A percentile compares a stretch with the other conserved stretches of the same genome.
These are phyloP conservation scores for Malurus leucopterus DNA, from an alignment of 2,797 vertebrate genomes.

Conservation along the genomic window DNA sequence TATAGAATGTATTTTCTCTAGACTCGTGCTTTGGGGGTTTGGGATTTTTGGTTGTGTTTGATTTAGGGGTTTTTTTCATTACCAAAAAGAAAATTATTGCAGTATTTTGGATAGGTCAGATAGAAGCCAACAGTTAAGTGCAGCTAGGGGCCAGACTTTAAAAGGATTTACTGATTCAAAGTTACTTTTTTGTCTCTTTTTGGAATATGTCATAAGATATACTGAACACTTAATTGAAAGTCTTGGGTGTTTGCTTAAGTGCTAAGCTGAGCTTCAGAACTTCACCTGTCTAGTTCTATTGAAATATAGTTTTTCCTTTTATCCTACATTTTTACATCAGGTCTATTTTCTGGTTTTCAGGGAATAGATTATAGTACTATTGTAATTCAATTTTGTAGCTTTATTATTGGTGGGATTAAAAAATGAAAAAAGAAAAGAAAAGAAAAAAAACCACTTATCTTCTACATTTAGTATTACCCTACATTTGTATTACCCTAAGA, in stretches of 20 bases:
- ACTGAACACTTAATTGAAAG: not conserved
- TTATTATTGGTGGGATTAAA: too few species aligned
- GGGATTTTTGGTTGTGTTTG: not conserved
- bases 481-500: too few species aligned
- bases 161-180: not conserved
- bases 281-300: not conserved
- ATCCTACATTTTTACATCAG: not conserved
- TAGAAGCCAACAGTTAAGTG: not conserved
- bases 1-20: not conserved
- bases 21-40: not conserved
- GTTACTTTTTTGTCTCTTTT: not conserved
- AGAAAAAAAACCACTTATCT: too few species aligned
- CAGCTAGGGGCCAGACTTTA: not conserved
- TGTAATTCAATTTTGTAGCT: too few species aligned
- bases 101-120: not conserved
- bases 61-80: not conserved
- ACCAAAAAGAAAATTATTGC: not conserved
- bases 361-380: too few species aligned
- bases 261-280: not conserved
- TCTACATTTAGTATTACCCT: too few species aligned
- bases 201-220: not conserved
- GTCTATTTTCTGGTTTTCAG: too few species aligned
- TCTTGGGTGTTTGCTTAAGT: not conserved
- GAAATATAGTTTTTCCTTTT: not conserved
- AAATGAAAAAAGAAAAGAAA: too few species aligned